Percentiles rank a stretch among this genome's conserved stretches.
phyloP scores from a whole-genome alignment of 30 jellyfish, hydroid and myxozoan species.

The Mastigias papua region DNA sequence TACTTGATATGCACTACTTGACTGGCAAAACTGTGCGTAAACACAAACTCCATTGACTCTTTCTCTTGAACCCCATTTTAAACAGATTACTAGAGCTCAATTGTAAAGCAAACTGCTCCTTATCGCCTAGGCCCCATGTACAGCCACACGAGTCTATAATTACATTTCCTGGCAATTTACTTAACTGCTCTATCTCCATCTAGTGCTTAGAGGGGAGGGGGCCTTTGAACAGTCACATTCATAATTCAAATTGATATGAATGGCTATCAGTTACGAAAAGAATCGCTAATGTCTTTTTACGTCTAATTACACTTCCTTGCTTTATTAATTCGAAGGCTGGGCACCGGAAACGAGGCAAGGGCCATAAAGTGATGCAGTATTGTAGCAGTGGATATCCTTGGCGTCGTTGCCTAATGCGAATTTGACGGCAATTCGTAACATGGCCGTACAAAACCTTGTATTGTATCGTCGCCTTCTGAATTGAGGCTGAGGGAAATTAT shows the following conservation, averaged over 20 bases:
- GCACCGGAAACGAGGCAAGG: slow-evolving; percentile 23
- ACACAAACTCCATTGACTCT: too few relatives aligned
- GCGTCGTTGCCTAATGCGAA: background rate
- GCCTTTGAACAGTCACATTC: background rate
- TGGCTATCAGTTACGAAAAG: background rate
- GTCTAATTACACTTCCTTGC: background rate
- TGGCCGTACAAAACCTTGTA: background rate
- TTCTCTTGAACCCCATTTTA: too few relatives aligned
- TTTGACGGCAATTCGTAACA: background rate
- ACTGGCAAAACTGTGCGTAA: too few relatives aligned
- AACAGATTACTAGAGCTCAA: too few relatives aligned
- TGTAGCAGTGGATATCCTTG: background rate
- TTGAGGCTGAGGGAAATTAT: background rate
- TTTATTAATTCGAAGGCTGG: slow-evolving; percentile 1
- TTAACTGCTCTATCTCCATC: background rate
- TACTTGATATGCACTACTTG: too few relatives aligned
- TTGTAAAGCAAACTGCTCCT: too few relatives aligned
- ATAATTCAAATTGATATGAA: background rate
- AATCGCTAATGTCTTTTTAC: background rate
- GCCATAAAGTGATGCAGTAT: background rate
- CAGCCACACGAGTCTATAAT: background rate
- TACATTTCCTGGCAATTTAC: slow-evolving; percentile 19
- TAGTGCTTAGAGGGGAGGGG: background rate
- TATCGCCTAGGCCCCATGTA: too few relatives aligned
- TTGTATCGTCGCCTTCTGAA: background rate